Evolutionary conservation across 2,113 vertebrate genomes (phyloP).

Genomic region (Candoia aspera): DNA sequence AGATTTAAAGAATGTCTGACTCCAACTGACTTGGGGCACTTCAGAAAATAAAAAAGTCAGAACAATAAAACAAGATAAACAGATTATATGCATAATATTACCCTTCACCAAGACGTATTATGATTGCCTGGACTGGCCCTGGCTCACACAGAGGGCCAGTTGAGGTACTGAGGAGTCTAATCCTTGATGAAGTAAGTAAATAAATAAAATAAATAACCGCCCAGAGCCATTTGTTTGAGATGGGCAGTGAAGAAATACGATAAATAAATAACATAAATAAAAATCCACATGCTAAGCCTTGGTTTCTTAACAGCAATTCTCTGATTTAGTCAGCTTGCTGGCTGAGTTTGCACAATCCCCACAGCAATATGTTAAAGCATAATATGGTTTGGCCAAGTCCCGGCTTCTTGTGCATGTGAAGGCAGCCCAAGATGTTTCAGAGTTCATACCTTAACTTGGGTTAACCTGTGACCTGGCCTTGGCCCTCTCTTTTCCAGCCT

Average conservation of each 20-base stretch:
- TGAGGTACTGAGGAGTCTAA: not conserved
- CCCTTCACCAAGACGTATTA: not conserved
- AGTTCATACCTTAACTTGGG: not conserved
- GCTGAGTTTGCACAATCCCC: not conserved
- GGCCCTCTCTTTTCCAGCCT: not conserved
- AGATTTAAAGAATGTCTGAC: not conserved
- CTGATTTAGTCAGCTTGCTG: not conserved
- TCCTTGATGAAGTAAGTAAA: not conserved
- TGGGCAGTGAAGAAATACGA: too few species aligned
- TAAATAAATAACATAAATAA: too few species aligned
- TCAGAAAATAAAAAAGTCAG: not conserved
- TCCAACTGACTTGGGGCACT: not conserved
- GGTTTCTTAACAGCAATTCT: not conserved
- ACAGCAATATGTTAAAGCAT: not conserved
- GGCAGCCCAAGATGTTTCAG: not conserved
- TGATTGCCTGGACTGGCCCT: not conserved
- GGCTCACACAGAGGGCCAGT: not conserved
- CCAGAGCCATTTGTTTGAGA: too few species aligned
- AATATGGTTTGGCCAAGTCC: not conserved
- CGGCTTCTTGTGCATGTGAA: not conserved
- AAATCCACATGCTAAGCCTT: not conserved
- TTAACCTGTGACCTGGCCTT: not conserved
- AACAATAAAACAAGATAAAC: not conserved
- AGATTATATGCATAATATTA: not conserved
- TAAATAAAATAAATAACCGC: too few species aligned